A percentile compares a stretch with the other conserved stretches of the same genome.
Evolutionary conservation across 2,888 invertebrate genomes (phyloP).

Genomic region (Drosophila melanocephala): DNA sequence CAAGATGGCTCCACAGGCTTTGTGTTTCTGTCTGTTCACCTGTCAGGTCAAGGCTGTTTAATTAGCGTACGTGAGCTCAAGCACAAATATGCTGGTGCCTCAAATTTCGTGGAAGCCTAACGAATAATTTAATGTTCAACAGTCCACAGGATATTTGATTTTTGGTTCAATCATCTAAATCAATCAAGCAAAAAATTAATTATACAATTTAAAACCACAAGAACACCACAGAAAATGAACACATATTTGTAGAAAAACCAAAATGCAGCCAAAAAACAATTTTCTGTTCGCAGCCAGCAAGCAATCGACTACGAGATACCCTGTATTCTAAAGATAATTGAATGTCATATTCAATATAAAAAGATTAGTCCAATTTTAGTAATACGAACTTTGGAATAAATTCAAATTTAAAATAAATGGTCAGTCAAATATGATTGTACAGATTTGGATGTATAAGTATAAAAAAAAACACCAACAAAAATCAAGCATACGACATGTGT

Average conservation of each 20-base stretch:
- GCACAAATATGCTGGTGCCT: conserved; percentile 4
- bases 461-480: conserved; percentile 14
- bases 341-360: neutral
- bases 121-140: neutral
- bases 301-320: neutral
- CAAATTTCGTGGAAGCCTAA: neutral
- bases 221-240: conserved; percentile 16
- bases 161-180: conserved; percentile 39
- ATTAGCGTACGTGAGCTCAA: conserved; percentile 43
- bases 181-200: conserved; percentile 39
- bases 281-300: neutral
- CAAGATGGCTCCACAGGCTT: conserved; percentile 25
- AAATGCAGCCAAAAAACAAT: neutral
- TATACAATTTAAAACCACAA: conserved; percentile 35
- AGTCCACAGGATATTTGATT: neutral
- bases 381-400: neutral
- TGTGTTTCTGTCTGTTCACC: conserved; percentile 15
- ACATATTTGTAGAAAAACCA: neutral
- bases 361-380: neutral
- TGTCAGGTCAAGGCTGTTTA: conserved; percentile 48
- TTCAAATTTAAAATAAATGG: neutral
- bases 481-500: conserved; percentile 64
- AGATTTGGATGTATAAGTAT: neutral
- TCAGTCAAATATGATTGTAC: neutral
- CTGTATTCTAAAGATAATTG: neutral